A percentile compares a stretch with the other conserved stretches of the same genome.
Evolutionary conservation across 2,113 vertebrate genomes (phyloP).

Genomic region (Emydocephalus ijimae): DNA sequence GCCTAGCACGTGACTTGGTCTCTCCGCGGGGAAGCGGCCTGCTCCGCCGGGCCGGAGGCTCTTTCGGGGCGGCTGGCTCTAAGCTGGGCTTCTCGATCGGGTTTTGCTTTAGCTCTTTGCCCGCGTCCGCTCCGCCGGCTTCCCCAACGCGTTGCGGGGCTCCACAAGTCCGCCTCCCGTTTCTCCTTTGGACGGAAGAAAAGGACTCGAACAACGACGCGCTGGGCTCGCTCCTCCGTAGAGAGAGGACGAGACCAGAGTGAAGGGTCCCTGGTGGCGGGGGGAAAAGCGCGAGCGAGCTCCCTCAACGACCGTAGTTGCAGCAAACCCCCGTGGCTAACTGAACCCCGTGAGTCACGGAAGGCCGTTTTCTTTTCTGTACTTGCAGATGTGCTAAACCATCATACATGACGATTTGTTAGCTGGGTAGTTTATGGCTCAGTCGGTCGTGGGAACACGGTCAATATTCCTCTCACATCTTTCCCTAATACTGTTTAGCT

Average conservation of each 20-base stretch:
- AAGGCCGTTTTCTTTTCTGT: background rate
- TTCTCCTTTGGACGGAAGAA: background rate
- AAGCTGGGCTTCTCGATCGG: background rate
- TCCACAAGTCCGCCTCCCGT: background rate
- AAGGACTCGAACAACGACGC: background rate
- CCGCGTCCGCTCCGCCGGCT: background rate
- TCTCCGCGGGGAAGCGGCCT: background rate
- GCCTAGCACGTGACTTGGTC: background rate
- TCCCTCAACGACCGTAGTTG: background rate
- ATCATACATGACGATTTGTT: background rate
- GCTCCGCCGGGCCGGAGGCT: background rate
- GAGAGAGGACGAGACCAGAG: background rate
- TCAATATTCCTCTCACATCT: background rate
- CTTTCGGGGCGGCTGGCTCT: background rate
- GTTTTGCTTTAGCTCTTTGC: background rate
- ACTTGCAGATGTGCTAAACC: background rate
- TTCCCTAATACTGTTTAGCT: background rate
- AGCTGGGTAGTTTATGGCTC: background rate
- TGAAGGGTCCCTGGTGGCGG: background rate
- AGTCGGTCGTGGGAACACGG: background rate
- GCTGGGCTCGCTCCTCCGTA: background rate
- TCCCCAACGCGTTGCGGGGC: background rate
- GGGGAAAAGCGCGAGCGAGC: background rate
- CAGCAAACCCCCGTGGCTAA: background rate
- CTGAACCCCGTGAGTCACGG: background rate